Percentiles rank a stretch among this genome's conserved stretches.
Conservation (phyloP, 2,113 vertebrate genomes). For the Lophura nycthemera region DNA sequence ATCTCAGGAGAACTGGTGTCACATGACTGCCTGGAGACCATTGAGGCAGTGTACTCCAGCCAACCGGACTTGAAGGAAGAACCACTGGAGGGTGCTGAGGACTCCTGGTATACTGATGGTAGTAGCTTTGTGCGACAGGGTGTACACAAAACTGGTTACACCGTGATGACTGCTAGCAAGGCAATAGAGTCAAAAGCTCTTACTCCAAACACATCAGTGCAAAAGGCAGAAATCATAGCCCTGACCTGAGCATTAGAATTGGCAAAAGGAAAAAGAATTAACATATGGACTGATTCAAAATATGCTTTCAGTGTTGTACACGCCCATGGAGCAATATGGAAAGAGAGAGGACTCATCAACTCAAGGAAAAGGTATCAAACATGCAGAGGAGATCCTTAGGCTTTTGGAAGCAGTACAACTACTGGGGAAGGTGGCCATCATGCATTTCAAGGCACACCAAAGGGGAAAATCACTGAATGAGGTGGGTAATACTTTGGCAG, state of each 20-base stretch:
- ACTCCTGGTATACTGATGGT: background rate
- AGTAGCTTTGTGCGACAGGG: background rate
- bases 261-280: background rate
- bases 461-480: background rate
- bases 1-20: background rate
- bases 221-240: background rate
- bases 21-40: background rate
- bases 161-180: too few species aligned
- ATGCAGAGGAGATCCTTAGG: too few species aligned
- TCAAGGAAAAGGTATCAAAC: background rate
- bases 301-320: background rate
- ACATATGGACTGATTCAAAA: background rate
- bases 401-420: too few species aligned
- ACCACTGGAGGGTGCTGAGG: background rate
- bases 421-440: too few species aligned
- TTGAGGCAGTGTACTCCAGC: background rate
- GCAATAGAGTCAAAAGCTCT: too few species aligned
- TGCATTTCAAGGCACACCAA: too few species aligned
- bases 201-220: too few species aligned
- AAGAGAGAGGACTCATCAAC: too few species aligned
- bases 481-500: background rate
- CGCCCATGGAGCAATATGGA: background rate
- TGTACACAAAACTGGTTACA: fast-evolving
- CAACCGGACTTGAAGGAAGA: background rate
- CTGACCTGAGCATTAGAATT: background rate